Evolutionary conservation across 2,113 vertebrate species (phyloP).

Genomic region (Ptyas mucosa): DNA sequence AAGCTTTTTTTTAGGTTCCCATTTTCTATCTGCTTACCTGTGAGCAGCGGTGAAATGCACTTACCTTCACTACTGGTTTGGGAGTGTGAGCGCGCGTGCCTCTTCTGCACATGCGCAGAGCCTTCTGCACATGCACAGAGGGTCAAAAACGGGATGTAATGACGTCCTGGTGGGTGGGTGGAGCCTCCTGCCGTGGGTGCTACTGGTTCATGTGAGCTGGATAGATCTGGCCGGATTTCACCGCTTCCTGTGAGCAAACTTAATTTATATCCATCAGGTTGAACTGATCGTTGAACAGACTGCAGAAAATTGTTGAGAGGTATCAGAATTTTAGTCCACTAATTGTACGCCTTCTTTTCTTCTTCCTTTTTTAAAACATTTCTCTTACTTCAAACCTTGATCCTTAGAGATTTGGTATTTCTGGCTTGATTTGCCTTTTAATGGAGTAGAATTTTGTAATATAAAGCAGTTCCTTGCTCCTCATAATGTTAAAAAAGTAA

Average conservation of each 20-base stretch:
- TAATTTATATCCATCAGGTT: neutral
- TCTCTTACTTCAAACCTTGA: neutral
- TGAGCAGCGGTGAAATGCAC: too few relatives aligned
- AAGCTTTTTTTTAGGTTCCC: neutral
- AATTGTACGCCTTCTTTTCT: neutral
- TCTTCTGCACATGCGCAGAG: too few relatives aligned
- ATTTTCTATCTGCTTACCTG: neutral
- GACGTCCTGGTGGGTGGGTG: too few relatives aligned
- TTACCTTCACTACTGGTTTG: too few relatives aligned
- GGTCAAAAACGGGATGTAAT: too few relatives aligned
- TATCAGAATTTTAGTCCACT: neutral
- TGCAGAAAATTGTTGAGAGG: neutral
- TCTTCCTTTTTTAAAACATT: neutral
- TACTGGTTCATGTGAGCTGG: too few relatives aligned
- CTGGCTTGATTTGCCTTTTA: neutral
- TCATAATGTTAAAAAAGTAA: slow-evolving; percentile 15
- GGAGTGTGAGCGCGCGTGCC: too few relatives aligned
- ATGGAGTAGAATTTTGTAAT: neutral
- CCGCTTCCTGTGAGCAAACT: neutral
- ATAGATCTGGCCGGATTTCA: too few relatives aligned
- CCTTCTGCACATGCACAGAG: too few relatives aligned
- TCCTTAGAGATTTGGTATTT: neutral
- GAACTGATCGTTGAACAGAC: neutral
- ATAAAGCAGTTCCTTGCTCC: neutral
- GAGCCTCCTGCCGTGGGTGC: too few relatives aligned